Percentiles rank a stretch among this genome's conserved stretches.
Conservation (phyloP, 2,888 invertebrate genomes). For the Tuta absoluta region DNA sequence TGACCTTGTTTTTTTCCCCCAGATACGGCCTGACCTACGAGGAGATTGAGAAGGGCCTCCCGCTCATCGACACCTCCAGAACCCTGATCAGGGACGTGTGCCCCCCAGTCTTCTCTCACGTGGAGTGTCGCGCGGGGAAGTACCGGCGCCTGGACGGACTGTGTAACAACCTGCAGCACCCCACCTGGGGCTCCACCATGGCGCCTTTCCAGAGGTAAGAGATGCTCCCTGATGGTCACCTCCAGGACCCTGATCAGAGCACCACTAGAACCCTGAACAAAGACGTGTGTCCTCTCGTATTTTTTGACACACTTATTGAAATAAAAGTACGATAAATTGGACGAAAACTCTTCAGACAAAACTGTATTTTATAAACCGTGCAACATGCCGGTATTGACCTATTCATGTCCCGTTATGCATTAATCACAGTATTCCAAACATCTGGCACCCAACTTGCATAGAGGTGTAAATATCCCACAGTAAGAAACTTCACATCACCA, state of each 20-base stretch:
- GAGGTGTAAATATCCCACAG: background rate
- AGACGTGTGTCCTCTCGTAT: conserved; percentile 92
- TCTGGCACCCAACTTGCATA: background rate
- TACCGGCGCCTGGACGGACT: conserved; percentile 93
- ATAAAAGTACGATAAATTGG: conserved; percentile 92
- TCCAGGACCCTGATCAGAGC: conserved; percentile 24
- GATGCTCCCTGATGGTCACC: no score
- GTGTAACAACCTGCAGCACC: conserved; percentile 93
- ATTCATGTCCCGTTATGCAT: no score
- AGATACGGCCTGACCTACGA: conserved; percentile 92
- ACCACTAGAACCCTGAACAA: conserved; percentile 92
- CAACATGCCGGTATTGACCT: no score
- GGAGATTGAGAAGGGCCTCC: conserved; percentile 93
- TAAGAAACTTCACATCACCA: background rate
- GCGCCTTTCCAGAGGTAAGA: conserved; percentile 89
- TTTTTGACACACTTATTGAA: conserved; percentile 94
- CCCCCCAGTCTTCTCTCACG: conserved; percentile 92
- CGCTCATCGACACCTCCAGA: conserved; percentile 92
- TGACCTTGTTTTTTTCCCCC: conserved; percentile 31
- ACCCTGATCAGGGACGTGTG: conserved; percentile 93
- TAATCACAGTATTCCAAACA: no score
- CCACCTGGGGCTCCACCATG: conserved; percentile 93
- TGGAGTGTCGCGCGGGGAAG: conserved; percentile 93
- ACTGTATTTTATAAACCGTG: no score
- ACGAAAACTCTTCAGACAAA: conserved; percentile 71